A percentile compares a stretch with the other conserved stretches of the same genome.
phyloP scores from a whole-genome alignment of 1,140 invertebrate species.

The Drosophila baimaii region DNA sequence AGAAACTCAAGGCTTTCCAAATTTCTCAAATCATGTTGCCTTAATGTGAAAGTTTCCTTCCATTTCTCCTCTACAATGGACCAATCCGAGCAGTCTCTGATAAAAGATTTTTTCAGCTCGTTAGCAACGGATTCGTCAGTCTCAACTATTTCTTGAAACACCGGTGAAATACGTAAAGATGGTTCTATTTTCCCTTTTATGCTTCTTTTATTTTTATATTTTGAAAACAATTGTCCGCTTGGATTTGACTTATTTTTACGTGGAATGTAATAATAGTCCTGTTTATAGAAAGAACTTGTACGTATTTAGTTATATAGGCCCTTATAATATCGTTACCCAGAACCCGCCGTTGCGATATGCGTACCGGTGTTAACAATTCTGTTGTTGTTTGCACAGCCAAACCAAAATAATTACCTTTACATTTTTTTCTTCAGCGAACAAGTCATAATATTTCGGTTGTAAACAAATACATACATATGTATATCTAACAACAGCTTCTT shows the following conservation, averaged over 20 bases:
- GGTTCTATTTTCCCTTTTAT: neutral
- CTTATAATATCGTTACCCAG: too few relatives aligned
- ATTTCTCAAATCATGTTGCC: neutral
- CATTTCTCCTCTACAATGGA: neutral
- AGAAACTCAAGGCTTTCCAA: neutral
- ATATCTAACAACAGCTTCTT: neutral
- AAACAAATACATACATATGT: too few relatives aligned
- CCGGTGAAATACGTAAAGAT: neutral
- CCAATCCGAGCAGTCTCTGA: neutral
- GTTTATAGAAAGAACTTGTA: too few relatives aligned
- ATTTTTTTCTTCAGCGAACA: neutral
- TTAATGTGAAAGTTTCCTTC: neutral
- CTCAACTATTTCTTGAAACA: neutral
- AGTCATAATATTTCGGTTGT: neutral
- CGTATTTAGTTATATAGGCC: too few relatives aligned
- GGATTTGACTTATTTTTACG: neutral
- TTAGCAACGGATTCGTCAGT: neutral
- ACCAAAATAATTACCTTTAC: neutral
- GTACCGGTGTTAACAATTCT: too few relatives aligned
- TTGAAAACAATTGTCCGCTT: neutral
- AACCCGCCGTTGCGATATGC: too few relatives aligned
- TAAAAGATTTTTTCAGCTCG: neutral
- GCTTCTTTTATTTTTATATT: neutral
- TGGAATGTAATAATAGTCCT: neutral
- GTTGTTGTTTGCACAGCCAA: too few relatives aligned